Base-by-base conservation (phyloP, 2,888 invertebrate genomes). In the Antheraea assamensis region DNA sequence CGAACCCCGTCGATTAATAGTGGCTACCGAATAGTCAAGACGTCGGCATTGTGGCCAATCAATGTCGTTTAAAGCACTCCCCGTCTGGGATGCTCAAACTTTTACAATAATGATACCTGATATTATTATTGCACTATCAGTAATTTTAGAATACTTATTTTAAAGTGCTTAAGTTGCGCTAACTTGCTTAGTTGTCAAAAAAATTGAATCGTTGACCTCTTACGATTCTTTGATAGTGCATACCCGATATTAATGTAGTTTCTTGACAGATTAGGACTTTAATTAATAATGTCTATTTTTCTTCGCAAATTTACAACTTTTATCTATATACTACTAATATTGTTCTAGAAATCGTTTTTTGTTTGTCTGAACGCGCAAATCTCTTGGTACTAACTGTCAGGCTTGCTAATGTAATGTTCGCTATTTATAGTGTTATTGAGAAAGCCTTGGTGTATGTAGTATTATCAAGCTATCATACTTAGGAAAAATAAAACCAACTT, bases 1-100 rank as follows among this genome's bases (percentile, higher is more conserved):
- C 61, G 61, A 84, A 84, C 83, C 84, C 78, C 81, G 76, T 79
- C 84, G 82, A 84, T 86, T 85, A 84, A 83, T 84, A 83, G 83
- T 87, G 86, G 85, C 85, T 83, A 79, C 35, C 71, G 64, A 72
- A 79, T 79, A 78, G 82, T 83, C 85, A 85, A 84, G 84, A 83
- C 81, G 78, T 77, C 74, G 74, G 73, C 80, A 78, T 80, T 78
- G 79, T 77, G 79, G 76, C 80, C 77, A 78, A 81, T 83, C 78
- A 78, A 74, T 77, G 73, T 73, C 74, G 71, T 52, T 24, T 64
- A 30, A 64, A 64, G 30, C 13, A 58, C 5, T 64, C 30, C 13
- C 21, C 30, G 70, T 5, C 76, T 78, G 77, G 30, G 83, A 35
- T 75, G 70, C 81, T 82, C 83, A 86, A 87, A 83, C 76, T 83